Base-by-base conservation (phyloP, 2,113 vertebrate genomes). In the Bubo bubo region DNA sequence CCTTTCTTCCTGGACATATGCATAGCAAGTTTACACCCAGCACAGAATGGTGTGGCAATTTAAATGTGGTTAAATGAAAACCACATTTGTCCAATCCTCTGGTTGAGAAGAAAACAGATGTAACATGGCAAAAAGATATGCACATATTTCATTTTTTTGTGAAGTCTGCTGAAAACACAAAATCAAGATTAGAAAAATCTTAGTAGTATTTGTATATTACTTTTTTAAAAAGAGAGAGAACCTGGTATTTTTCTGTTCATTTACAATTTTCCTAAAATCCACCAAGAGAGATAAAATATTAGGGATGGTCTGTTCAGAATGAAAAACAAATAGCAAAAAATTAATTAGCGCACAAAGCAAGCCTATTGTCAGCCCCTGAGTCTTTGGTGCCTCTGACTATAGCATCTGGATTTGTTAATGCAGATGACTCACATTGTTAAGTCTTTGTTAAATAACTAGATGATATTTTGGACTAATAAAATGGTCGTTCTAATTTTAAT, bases 391-490 rank as follows among this genome's bases (percentile, higher is more conserved):
- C 39, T 95, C 89, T 83, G 77, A 91, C 76, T 95, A 74, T 89
- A 94, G 84, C 80, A 97, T 91, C 91, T 95, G 92, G 75, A 92
- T 95, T 89, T 90, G 66, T 88, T 95, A 95, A 87, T 86, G 41
- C 45, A 94, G 80, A 79, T 90, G 89, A 95, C 41, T 97, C 58
- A 88, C 14, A 55, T 73, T 93, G 58, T 89, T 91, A 97, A 58
- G 53, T 90, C 81, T 90, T 97, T 93, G 77, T 91, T 94, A 93
- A 96, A 94, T 96, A 95, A 86, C 77, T 90, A 93, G 74, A 72
- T 82, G 49, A 89, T 96, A 94, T 96, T 97, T 81, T 93, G 37
- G n/a, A 87, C 95, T 95, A 96, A 94, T 96, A 64, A 93, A 91
- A 72, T 85, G 17, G 49, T 90, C 8, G 4, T 79, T 95, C 81